A percentile compares a stretch with the other conserved stretches of the same genome.
Evolutionary conservation across 2,797 vertebrate genomes (phyloP).

Genomic region (Tenualosa ilisha): DNA sequence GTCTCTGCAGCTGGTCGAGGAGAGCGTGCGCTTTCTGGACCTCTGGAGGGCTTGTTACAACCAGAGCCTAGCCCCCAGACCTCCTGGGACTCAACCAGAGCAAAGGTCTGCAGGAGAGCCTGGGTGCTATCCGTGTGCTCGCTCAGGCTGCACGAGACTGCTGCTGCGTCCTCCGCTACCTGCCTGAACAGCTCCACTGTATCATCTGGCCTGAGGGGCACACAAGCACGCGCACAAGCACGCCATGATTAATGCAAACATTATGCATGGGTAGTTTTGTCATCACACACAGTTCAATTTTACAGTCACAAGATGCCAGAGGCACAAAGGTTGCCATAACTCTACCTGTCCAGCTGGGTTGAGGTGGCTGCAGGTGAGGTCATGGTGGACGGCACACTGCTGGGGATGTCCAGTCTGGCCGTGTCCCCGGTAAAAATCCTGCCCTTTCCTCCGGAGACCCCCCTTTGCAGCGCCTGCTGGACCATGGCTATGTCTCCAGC

Average conservation of each 20-base stretch:
- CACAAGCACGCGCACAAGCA: neutral
- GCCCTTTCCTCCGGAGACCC: conserved; percentile 53
- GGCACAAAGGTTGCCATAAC: neutral
- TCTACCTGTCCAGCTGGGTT: conserved; percentile 70
- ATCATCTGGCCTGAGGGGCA: conserved; percentile 63
- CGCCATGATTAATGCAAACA: neutral
- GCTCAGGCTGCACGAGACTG: conserved; percentile 43
- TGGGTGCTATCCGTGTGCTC: conserved; percentile 63
- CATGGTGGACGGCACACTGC: conserved; percentile 52
- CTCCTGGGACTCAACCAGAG: conserved; percentile 65
- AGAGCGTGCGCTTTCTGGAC: conserved; percentile 23
- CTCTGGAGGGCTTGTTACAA: neutral
- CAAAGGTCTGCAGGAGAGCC: conserved; percentile 73
- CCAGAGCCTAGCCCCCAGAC: conserved; percentile 36
- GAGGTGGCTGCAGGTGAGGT: conserved; percentile 62
- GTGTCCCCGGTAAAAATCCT: conserved; percentile 62
- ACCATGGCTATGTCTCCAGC: conserved; percentile 70
- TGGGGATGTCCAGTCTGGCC: conserved; percentile 59
- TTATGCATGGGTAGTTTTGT: neutral
- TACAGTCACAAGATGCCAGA: neutral
- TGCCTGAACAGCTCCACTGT: conserved; percentile 68
- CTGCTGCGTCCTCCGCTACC: conserved; percentile 58
- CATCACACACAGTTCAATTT: no score
- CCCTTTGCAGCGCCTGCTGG: conserved; percentile 61
- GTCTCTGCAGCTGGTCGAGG: conserved; percentile 49